Evolutionary conservation across 2,888 invertebrate species (phyloP).

Genomic region (Nudaria mundana): DNA sequence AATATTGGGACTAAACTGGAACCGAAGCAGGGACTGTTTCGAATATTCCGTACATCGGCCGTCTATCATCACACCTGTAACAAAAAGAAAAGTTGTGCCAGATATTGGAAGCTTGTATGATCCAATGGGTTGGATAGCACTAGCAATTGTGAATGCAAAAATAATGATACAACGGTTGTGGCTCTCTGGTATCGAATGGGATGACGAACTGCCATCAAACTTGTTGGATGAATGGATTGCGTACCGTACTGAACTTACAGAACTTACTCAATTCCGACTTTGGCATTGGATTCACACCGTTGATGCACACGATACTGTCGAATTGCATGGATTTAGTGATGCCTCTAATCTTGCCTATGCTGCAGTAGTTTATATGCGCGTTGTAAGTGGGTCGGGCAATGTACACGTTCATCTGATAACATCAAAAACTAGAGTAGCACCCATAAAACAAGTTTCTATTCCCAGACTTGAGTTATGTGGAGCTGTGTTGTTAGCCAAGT

Average conservation of each 20-base stretch:
- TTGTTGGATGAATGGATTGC: neutral
- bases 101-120: neutral
- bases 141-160: neutral
- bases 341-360: neutral
- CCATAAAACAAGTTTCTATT: constrained; percentile 12
- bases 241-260: neutral
- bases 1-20: neutral
- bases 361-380: neutral
- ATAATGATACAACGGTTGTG: neutral
- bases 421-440: constrained; percentile 4
- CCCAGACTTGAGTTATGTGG: constrained; percentile 26
- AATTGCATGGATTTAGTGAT: neutral
- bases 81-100: neutral
- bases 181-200: neutral
- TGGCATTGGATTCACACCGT: neutral
- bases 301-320: neutral
- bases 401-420: constrained; percentile 6
- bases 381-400: constrained; percentile 4
- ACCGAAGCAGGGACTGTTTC: neutral
- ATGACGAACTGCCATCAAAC: neutral
- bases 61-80: neutral
- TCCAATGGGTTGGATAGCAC: neutral
- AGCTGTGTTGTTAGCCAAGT: constrained; percentile 16
- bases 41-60: neutral
- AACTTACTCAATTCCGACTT: neutral